phyloP scores from a whole-genome alignment of 1,140 invertebrate species.

The Dendrolimus punctatus region DNA sequence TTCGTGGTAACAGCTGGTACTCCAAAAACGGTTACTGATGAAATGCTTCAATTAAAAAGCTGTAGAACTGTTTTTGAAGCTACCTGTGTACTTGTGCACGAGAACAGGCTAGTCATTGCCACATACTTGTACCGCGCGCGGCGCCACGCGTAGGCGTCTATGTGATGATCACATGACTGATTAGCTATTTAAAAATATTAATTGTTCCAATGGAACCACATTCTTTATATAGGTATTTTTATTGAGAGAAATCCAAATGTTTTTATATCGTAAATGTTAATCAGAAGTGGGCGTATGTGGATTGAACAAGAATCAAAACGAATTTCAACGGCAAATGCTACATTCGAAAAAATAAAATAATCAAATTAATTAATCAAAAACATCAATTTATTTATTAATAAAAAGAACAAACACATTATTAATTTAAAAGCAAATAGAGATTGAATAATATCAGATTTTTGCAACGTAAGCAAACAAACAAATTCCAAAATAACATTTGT shows the following conservation, averaged over 20 bases:
- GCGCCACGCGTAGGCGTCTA: conserved; percentile 52
- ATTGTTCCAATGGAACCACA: conserved; percentile 38
- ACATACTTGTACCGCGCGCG: conserved; percentile 22
- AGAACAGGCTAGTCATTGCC: conserved; percentile 31
- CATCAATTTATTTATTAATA: too few relatives aligned
- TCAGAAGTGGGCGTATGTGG: too few relatives aligned
- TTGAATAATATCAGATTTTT: too few relatives aligned
- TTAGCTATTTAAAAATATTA: conserved; percentile 61
- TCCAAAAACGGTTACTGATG: too few relatives aligned
- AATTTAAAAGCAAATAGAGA: too few relatives aligned
- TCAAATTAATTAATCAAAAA: too few relatives aligned
- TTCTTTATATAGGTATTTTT: conserved; percentile 37
- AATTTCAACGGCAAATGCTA: neutral
- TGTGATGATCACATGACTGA: conserved; percentile 57
- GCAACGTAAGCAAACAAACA: conserved; percentile 7
- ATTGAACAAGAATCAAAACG: neutral
- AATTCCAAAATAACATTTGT: conserved; percentile 40
- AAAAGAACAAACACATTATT: too few relatives aligned
- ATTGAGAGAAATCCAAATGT: conserved; percentile 17
- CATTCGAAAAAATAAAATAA: too few relatives aligned
- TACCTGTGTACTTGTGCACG: conserved; percentile 1
- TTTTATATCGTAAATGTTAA: neutral
- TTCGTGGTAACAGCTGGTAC: too few relatives aligned
- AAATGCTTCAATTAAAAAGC: neutral
- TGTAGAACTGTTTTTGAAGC: conserved; percentile 1